Percentiles rank a stretch among this genome's conserved stretches.
These are phyloP conservation scores for Drosophila lutescens DNA, from an alignment of 2,888 invertebrate species.

Conservation along the genomic window DNA sequence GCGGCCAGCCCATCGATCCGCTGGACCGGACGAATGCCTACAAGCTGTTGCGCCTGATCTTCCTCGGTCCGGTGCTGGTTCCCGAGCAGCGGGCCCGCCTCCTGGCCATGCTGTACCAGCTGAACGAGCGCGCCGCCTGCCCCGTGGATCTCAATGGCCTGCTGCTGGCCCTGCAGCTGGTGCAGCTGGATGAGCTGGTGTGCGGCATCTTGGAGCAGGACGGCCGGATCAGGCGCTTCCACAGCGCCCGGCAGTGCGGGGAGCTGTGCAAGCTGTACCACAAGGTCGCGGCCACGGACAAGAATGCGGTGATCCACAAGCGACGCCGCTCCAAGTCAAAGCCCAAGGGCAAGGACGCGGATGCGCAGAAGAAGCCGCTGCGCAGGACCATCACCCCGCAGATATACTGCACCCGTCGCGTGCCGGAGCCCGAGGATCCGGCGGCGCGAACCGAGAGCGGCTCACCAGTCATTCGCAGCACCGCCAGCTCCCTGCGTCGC, in stretches of 20 bases:
- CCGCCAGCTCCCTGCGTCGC: neutral
- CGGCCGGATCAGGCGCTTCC: conserved; percentile 8
- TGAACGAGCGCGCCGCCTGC: conserved; percentile 44
- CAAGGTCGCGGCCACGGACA: conserved; percentile 42
- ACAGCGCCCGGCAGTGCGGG: conserved; percentile 34
- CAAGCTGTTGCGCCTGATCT: conserved; percentile 60
- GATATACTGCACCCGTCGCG: conserved; percentile 14
- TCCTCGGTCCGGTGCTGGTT: conserved; percentile 40
- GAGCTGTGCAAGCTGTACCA: conserved; percentile 45
- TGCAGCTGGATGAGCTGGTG: conserved; percentile 44
- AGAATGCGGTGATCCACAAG: conserved; percentile 17
- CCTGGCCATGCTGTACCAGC: conserved; percentile 35
- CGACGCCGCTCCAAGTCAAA: neutral
- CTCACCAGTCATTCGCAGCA: neutral
- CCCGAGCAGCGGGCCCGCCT: conserved; percentile 45
- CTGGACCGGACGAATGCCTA: conserved; percentile 43
- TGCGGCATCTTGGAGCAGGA: conserved; percentile 53
- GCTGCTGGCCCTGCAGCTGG: conserved; percentile 26
- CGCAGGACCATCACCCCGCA: neutral
- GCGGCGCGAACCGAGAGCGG: too few species aligned
- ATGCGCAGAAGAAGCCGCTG: neutral
- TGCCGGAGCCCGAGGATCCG: neutral
- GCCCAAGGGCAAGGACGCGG: neutral
- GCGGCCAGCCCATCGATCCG: conserved; percentile 61
- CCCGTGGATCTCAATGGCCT: conserved; percentile 45